Conservation (phyloP, 53 echinoderm and acorn worm genomes). For the Crossaster papposus region DNA sequence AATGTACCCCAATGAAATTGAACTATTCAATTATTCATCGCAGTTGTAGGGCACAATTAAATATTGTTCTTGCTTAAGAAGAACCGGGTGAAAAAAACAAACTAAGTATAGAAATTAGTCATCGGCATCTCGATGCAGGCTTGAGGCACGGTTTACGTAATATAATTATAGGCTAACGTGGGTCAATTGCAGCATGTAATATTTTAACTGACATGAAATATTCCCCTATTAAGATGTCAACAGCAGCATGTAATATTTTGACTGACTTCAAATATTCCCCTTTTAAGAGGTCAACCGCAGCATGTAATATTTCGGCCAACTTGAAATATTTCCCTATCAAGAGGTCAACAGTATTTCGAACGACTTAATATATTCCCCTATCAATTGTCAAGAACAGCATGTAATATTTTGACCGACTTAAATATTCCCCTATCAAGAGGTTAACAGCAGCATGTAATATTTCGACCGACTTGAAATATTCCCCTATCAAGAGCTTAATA, state of each 20-base stretch:
- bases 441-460: no score
- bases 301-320: neutral
- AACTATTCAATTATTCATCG: conserved; percentile 57
- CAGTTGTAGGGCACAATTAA: conserved; percentile 26
- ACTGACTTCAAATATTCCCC: no score
- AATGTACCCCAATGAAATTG: conserved; percentile 37
- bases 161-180: neutral
- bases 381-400: neutral
- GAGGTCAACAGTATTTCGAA: no score
- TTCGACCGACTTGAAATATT: no score
- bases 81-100: neutral
- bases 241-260: no score
- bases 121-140: neutral
- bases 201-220: neutral
- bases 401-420: neutral
- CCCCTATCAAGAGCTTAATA: no score
- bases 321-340: no score
- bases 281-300: neutral
- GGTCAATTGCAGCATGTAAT: neutral
- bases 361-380: no score
- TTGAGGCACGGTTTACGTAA: neutral
- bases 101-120: neutral
- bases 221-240: no score
- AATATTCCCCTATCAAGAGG: no score
- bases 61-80: conserved; percentile 27